Evolutionary conservation across 2,888 invertebrate species (phyloP).

Genomic region (Rotaria sp.): DNA sequence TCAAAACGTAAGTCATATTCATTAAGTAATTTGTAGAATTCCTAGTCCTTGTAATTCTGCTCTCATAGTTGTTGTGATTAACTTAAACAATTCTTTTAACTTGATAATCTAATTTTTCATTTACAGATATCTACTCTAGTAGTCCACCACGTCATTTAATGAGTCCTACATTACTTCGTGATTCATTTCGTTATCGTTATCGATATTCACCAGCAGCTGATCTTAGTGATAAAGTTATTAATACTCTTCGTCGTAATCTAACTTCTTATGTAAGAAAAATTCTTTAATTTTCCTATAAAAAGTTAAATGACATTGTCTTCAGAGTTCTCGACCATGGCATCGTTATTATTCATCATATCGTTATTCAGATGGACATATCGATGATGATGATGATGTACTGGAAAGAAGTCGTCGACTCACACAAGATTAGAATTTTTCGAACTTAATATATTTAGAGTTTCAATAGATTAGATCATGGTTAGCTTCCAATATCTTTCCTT

Average conservation of each 20-base stretch:
- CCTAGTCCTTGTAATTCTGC: background rate
- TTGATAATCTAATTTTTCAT: background rate
- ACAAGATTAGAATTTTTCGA: background rate
- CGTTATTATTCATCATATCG: background rate
- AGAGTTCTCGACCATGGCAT: background rate
- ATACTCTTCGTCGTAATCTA: background rate
- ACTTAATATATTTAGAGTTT: background rate
- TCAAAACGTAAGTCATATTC: background rate
- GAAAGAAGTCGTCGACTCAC: background rate
- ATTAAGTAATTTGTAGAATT: background rate
- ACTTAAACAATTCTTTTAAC: background rate
- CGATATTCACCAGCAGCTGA: slow-evolving; percentile 11
- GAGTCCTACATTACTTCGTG: slow-evolving; percentile 1
- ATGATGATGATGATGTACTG: background rate
- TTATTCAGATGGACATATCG: background rate
- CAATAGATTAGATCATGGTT: background rate
- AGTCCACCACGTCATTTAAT: background rate
- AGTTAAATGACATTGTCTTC: background rate
- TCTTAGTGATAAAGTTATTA: background rate
- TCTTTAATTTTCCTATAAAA: background rate
- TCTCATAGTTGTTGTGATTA: background rate
- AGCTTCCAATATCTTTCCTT: background rate
- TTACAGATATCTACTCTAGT: background rate
- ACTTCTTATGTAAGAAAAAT: background rate
- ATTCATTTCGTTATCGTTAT: slow-evolving; percentile 29